Percentiles rank a stretch among this genome's conserved stretches.
Evolutionary conservation across 2,113 vertebrate genomes (phyloP).

Genomic region (Pipra filicauda): DNA sequence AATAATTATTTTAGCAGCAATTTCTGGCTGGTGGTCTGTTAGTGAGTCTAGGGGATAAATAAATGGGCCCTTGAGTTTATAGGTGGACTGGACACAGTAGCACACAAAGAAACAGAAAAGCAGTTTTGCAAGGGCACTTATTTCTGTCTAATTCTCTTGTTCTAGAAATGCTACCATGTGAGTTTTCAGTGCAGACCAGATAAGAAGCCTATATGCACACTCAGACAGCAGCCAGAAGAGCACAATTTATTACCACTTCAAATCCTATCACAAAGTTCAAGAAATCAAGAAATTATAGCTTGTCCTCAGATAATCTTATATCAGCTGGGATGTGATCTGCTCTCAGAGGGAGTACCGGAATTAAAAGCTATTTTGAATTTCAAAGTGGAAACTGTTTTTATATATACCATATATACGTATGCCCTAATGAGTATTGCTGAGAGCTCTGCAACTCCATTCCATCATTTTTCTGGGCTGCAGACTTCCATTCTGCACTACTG

Average conservation of each 20-base stretch:
- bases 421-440: background rate
- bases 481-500: background rate
- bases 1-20: background rate
- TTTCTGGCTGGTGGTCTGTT: background rate
- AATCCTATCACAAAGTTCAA: constrained; percentile 31
- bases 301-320: constrained; percentile 45
- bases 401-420: background rate
- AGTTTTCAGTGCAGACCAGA: background rate
- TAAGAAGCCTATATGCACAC: constrained; percentile 2
- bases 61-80: background rate
- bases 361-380: constrained; percentile 19
- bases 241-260: constrained; percentile 38
- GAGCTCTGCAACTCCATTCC: background rate
- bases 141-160: background rate
- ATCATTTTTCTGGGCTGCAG: background rate
- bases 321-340: background rate
- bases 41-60: background rate
- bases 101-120: background rate
- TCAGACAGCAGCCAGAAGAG: background rate
- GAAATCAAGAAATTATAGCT: constrained; percentile 28
- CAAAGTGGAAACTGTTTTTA: constrained; percentile 26
- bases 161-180: background rate
- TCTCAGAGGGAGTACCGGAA: background rate
- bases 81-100: background rate
- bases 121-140: background rate